These are phyloP conservation scores for Chloroclysta siterata DNA, from an alignment of 2,888 invertebrate species.

Conservation along the genomic window DNA sequence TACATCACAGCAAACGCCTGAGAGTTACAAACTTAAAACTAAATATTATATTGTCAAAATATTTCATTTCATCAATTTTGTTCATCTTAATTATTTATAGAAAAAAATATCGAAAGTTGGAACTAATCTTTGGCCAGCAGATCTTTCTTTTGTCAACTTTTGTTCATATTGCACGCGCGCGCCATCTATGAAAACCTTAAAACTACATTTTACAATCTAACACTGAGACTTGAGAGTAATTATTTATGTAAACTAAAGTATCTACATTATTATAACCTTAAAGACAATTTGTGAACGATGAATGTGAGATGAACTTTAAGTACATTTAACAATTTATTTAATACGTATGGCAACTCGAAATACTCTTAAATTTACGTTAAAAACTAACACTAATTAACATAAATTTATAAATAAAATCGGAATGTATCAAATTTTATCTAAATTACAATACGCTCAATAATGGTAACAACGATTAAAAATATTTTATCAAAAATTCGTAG, in stretches of 20 bases:
- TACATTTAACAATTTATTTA: slow-evolving; percentile 69
- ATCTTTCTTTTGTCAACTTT: slow-evolving; percentile 70
- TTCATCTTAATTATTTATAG: slow-evolving; percentile 47
- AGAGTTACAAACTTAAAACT: slow-evolving; percentile 73
- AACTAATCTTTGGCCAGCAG: slow-evolving; percentile 83
- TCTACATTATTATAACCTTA: slow-evolving; percentile 29
- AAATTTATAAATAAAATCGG: slow-evolving; percentile 69
- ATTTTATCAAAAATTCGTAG: slow-evolving; percentile 63
- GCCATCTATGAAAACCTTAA: slow-evolving; percentile 52
- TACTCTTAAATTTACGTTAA: slow-evolving; percentile 58
- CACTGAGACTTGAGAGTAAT: slow-evolving; percentile 61
- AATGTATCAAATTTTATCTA: slow-evolving; percentile 58
- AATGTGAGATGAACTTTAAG: slow-evolving; percentile 64
- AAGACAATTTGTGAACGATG: slow-evolving; percentile 40
- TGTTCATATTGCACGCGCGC: slow-evolving; percentile 64
- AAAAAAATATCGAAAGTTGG: slow-evolving; percentile 51
- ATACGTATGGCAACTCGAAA: slow-evolving; percentile 78
- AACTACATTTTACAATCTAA: slow-evolving; percentile 51
- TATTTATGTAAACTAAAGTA: slow-evolving; percentile 34
- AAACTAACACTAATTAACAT: slow-evolving; percentile 54
- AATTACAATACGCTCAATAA: slow-evolving; percentile 59
- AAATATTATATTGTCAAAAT: slow-evolving; percentile 65
- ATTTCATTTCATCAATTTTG: slow-evolving; percentile 50
- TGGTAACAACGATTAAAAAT: slow-evolving; percentile 79
- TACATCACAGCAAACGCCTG: slow-evolving; percentile 83